Evolutionary conservation across 2,888 invertebrate species (phyloP), one percentile per base, ranked within the genome.

Genomic region (Lepas anatifera): DNA sequence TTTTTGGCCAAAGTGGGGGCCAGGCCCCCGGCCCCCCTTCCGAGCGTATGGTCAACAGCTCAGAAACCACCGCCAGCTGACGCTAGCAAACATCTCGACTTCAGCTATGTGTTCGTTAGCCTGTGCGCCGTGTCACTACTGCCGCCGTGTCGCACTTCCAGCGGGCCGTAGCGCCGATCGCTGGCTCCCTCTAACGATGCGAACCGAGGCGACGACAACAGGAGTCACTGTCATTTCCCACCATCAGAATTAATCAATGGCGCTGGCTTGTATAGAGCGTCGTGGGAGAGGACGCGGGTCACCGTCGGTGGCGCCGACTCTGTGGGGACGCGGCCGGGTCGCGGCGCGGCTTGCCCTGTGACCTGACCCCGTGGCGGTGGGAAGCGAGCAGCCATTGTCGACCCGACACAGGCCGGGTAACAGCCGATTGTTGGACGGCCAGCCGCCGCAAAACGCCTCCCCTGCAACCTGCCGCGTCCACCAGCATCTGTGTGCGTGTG

Each of bases 191-290:
- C 58, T 58, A 58, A 58, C 58, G 58, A 58, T 58, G 32, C 32
- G 32, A 22, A 58, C 35, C 58, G 35, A 2, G 32, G 32, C 35
- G 4, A 35, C n/a, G 48, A 7, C 29, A 35, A 32, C 58, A 58
- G 58, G 10, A 11, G 58, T 58, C 58, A 2, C 58, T 22, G 58
- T 35, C 58, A 58, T 58, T 58, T 58, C 3, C 7, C 8, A 11
- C 35, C 58, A 58, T 58, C 58, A 32, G n/a, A 58, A 58, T 58
- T 58, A 58, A 58, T 58, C 58, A 58, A 32, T 32, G 10, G 32
- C 18, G 10, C 35, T 35, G 48, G 35, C 58, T 32, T 11, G 32
- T 10, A 22, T 35, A 35, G 58, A 18, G 18, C 32, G 35, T 58
- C 58, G 35, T 58, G 58, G 35, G 58, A 58, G 29, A 22, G 8